phyloP scores from a whole-genome alignment of 2,797 vertebrate species.

The Enteromius treurensis region DNA sequence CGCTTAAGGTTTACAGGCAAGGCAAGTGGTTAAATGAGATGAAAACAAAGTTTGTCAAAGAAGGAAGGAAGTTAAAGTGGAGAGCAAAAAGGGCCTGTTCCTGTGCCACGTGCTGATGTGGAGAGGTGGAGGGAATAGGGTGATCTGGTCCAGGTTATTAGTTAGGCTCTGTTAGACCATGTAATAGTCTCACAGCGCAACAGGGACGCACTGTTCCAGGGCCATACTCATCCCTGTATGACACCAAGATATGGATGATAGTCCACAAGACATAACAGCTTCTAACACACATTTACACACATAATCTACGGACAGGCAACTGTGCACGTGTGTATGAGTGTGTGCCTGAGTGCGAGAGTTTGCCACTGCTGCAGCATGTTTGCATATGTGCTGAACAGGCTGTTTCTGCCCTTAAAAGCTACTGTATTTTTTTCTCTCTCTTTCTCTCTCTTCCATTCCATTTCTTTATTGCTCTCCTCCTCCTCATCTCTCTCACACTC shows the following conservation, averaged over 20 bases:
- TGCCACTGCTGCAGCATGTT: conserved; percentile 67
- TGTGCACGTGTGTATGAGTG: conserved; percentile 43
- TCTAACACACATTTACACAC: conserved; percentile 43
- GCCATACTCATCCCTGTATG: conserved; percentile 73
- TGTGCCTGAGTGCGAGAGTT: conserved; percentile 51
- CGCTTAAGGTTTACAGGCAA: neutral
- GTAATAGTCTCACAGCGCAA: conserved; percentile 81
- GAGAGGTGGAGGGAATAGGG: conserved; percentile 75
- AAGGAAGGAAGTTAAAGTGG: conserved; percentile 62
- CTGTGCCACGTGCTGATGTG: conserved; percentile 74
- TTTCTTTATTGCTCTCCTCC: conserved; percentile 51
- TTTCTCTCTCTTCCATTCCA: conserved; percentile 61
- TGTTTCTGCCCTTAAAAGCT: conserved; percentile 69
- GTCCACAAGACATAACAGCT: conserved; percentile 64
- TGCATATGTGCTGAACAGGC: conserved; percentile 81
- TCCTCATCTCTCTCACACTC: conserved; percentile 40
- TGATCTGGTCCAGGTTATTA: conserved; percentile 82
- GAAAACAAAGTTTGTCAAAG: conserved; percentile 66
- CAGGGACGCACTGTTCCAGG: conserved; percentile 77
- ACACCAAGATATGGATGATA: conserved; percentile 77
- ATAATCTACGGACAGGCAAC: conserved; percentile 60
- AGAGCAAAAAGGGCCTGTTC: conserved; percentile 54
- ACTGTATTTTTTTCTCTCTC: conserved; percentile 63
- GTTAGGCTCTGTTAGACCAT: conserved; percentile 84
- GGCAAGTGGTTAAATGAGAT: neutral